Conservation (phyloP, 1,140 invertebrate genomes). For the Drosophila bipectinata region DNA sequence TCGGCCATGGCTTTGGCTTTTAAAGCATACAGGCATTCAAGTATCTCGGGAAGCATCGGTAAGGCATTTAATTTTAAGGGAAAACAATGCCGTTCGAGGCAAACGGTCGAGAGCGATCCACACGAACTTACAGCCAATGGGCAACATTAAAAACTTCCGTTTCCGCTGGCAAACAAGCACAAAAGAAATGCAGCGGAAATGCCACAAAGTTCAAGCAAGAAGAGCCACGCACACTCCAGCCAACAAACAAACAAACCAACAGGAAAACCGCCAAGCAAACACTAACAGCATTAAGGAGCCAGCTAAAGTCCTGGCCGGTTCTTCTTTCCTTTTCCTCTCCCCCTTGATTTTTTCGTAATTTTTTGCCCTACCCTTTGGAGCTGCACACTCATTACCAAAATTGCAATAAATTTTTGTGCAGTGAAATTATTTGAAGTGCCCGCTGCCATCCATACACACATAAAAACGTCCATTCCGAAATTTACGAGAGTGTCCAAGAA, state of each 20-base stretch:
- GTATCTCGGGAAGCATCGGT: constrained; percentile 31
- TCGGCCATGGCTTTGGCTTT: constrained; percentile 20
- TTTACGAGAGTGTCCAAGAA: constrained; percentile 69
- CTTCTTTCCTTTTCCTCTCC: background rate
- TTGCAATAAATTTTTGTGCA: constrained; percentile 80
- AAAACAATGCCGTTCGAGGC: constrained; percentile 54
- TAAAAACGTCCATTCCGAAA: constrained; percentile 74
- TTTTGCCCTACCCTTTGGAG: constrained; percentile 3
- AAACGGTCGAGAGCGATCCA: constrained; percentile 26
- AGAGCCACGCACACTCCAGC: constrained; percentile 26
- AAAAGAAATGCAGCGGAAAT: constrained; percentile 80
- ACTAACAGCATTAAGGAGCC: constrained; percentile 73
- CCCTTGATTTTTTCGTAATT: background rate
- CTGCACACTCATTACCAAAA: constrained; percentile 79
- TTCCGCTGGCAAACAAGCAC: constrained; percentile 58
- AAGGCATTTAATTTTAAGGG: constrained; percentile 73
- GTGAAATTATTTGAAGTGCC: constrained; percentile 79
- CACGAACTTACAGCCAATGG: constrained; percentile 64
- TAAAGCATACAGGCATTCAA: constrained; percentile 48
- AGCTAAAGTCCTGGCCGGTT: constrained; percentile 14
- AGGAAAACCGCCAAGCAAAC: constrained; percentile 71
- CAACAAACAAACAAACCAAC: constrained; percentile 55
- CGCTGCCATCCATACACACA: constrained; percentile 73
- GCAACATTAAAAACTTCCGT: constrained; percentile 81
- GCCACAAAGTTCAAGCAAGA: constrained; percentile 79